These are phyloP conservation scores for Arrhopalites spinosus DNA, from an alignment of 2,888 invertebrate genomes.

Conservation along the genomic window DNA sequence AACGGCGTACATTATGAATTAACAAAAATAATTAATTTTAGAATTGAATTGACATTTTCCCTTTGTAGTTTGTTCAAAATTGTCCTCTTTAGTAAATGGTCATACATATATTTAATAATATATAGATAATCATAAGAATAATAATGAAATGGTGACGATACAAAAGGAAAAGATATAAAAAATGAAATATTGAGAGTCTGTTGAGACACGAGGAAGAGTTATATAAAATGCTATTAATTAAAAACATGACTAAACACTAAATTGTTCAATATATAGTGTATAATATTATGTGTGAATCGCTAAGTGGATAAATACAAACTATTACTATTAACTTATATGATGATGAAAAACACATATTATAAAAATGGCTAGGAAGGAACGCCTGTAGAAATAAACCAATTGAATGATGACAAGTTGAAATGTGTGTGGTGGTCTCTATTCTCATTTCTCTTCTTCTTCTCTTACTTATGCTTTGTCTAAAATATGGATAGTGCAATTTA, in stretches of 20 bases:
- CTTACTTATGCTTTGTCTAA: no score
- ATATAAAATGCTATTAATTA: background rate
- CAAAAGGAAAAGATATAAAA: background rate
- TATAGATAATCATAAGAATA: background rate
- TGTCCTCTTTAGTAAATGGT: background rate
- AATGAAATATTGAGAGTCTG: no score
- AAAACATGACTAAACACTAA: background rate
- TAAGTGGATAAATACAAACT: no score
- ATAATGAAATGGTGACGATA: background rate
- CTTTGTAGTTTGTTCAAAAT: background rate
- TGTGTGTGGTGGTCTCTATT: no score
- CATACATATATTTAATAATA: background rate
- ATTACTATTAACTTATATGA: background rate
- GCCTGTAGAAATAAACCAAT: conserved; percentile 31
- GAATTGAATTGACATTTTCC: no score
- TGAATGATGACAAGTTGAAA: conserved; percentile 24
- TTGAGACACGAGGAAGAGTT: no score
- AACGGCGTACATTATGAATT: background rate
- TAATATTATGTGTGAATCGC: background rate
- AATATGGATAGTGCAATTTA: no score
- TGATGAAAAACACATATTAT: background rate
- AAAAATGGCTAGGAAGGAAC: conserved; percentile 12
- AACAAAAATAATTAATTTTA: no score
- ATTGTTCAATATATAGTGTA: background rate
- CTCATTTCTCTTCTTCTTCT: conserved; percentile 22